Conservation (phyloP, 2,888 invertebrate species). For the Calameuta filiformis region DNA sequence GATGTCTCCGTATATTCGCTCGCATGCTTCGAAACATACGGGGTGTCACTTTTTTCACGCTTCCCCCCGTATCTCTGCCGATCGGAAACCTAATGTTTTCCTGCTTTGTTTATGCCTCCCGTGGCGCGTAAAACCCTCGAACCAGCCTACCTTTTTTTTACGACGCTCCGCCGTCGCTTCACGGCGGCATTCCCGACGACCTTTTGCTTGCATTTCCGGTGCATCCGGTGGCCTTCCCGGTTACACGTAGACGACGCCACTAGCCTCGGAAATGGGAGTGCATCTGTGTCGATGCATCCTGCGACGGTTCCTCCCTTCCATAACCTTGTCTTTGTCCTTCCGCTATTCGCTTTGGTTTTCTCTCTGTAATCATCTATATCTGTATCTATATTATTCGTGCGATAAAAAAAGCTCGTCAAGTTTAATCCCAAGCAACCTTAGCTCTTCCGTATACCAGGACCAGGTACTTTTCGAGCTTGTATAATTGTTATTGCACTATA, state of each 20-base stretch:
- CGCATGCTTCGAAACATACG: neutral
- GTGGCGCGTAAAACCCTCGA: neutral
- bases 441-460: neutral
- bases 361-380: neutral
- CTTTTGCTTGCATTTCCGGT: slow-evolving; percentile 30
- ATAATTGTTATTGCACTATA: neutral
- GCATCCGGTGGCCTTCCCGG: slow-evolving; percentile 25
- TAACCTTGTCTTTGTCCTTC: neutral
- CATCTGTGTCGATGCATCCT: slow-evolving; percentile 6
- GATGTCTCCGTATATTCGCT: neutral
- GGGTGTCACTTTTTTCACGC: neutral
- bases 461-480: neutral
- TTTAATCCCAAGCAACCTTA: neutral
- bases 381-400: neutral
- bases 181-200: slow-evolving; percentile 22
- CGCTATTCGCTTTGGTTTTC: neutral
- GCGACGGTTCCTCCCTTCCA: neutral
- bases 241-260: neutral
- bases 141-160: slow-evolving; percentile 6
- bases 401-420: neutral
- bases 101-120: neutral
- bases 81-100: neutral
- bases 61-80: neutral
- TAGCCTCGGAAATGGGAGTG: slow-evolving; percentile 4
- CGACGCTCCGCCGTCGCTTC: neutral